phyloP scores from a whole-genome alignment of 1,140 invertebrate species.

The Leguminivora glycinivorella region DNA sequence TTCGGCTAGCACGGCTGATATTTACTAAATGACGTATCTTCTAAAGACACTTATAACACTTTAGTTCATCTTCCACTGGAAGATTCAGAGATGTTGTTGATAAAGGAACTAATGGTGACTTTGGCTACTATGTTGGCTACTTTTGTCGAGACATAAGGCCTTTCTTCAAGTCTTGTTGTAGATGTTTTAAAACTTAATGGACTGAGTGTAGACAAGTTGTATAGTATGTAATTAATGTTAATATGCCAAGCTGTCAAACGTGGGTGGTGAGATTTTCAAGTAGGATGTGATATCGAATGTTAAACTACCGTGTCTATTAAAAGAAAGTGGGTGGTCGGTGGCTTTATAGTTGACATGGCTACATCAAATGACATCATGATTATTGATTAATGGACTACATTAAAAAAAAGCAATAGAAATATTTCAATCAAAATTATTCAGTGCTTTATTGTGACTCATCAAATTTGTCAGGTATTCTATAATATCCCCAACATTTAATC shows the following conservation, averaged over 20 bases:
- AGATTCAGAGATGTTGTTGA: neutral
- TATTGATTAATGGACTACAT: too few relatives aligned
- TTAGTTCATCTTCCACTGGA: neutral
- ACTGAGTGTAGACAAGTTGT: neutral
- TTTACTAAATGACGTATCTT: neutral
- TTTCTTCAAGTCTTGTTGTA: neutral
- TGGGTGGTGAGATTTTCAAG: neutral
- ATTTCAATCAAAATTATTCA: too few relatives aligned
- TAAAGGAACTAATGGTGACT: neutral
- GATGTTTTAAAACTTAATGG: neutral
- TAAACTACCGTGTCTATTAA: neutral
- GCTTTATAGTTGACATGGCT: neutral
- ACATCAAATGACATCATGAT: neutral
- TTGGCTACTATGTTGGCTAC: too few relatives aligned
- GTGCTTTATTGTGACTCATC: too few relatives aligned
- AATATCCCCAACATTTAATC: too few relatives aligned
- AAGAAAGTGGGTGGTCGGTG: constrained; percentile 1
- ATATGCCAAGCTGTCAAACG: neutral
- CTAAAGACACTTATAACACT: neutral
- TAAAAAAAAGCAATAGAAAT: too few relatives aligned
- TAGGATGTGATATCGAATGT: neutral
- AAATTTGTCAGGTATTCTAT: too few relatives aligned
- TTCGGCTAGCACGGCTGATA: too few relatives aligned
- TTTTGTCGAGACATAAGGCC: neutral
- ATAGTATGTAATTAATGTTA: constrained; percentile 8